Evolutionary conservation across 2,888 invertebrate species (phyloP).

Genomic region (Nomada flava): DNA sequence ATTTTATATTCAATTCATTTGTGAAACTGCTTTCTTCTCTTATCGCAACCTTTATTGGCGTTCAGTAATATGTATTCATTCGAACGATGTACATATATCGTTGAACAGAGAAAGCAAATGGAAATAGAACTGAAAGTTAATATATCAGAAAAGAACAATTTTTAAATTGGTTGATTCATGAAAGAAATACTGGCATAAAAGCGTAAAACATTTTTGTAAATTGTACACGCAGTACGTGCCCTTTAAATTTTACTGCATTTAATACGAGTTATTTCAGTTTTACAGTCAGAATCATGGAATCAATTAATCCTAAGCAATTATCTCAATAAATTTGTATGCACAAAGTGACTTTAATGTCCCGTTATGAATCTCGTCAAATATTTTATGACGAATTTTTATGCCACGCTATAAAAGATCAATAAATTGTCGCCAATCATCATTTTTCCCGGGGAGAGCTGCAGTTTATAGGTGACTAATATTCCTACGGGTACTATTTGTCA

Average conservation of each 20-base stretch:
- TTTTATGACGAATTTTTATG: slow-evolving; percentile 22
- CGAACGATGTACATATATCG: too few relatives aligned
- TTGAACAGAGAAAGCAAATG: too few relatives aligned
- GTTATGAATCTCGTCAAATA: slow-evolving; percentile 21
- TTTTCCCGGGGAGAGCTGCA: neutral
- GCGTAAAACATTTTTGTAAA: too few relatives aligned
- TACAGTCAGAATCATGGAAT: neutral
- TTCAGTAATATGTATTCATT: too few relatives aligned
- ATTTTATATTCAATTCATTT: too few relatives aligned
- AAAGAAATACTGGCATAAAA: too few relatives aligned
- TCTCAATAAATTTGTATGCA: neutral
- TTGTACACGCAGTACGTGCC: neutral
- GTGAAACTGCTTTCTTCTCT: too few relatives aligned
- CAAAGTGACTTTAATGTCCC: neutral
- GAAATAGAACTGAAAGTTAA: too few relatives aligned
- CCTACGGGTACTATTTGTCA: neutral
- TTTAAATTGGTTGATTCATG: too few relatives aligned
- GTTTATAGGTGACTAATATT: slow-evolving; percentile 19
- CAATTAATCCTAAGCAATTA: neutral
- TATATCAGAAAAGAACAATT: too few relatives aligned
- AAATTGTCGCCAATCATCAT: slow-evolving; percentile 2
- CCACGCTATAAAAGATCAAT: neutral
- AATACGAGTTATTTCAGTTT: too few relatives aligned
- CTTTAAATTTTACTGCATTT: neutral
- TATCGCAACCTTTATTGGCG: too few relatives aligned